These are phyloP conservation scores for Lophotriccus pileatus DNA, from an alignment of 2,797 vertebrate species.

Conservation along the genomic window DNA sequence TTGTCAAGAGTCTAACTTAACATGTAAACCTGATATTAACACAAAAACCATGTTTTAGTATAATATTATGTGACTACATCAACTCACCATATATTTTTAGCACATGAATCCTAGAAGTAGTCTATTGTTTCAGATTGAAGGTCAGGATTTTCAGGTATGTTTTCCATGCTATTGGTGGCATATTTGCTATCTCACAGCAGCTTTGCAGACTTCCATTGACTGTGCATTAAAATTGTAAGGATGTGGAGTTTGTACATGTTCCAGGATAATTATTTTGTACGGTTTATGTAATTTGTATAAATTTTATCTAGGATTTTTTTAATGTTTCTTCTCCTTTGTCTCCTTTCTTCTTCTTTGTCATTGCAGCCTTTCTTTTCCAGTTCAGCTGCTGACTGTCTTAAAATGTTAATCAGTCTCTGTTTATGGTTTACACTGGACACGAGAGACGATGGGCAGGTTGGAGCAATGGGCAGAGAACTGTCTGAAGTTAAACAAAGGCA, in stretches of 20 bases:
- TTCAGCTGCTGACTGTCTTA: background rate
- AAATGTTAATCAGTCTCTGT: background rate
- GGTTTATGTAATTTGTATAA: background rate
- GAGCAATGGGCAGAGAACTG: background rate
- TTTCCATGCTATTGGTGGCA: background rate
- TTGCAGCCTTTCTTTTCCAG: background rate
- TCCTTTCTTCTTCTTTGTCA: too few species aligned
- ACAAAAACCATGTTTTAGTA: background rate
- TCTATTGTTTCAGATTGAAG: background rate
- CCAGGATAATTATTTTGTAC: background rate
- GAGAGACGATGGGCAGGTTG: background rate
- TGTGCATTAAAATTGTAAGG: background rate
- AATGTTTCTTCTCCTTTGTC: background rate
- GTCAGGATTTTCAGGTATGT: background rate
- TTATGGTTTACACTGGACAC: background rate
- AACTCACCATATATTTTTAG: background rate
- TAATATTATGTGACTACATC: background rate
- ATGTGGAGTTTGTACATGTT: background rate
- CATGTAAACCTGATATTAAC: background rate
- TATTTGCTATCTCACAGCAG: background rate
- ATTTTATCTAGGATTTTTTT: background rate
- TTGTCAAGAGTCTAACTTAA: background rate
- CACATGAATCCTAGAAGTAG: background rate
- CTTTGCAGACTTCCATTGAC: background rate
- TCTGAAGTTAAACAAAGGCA: background rate